Evolutionary conservation across 2,113 vertebrate genomes (phyloP).

Genomic region (Etheostoma spectabile): DNA sequence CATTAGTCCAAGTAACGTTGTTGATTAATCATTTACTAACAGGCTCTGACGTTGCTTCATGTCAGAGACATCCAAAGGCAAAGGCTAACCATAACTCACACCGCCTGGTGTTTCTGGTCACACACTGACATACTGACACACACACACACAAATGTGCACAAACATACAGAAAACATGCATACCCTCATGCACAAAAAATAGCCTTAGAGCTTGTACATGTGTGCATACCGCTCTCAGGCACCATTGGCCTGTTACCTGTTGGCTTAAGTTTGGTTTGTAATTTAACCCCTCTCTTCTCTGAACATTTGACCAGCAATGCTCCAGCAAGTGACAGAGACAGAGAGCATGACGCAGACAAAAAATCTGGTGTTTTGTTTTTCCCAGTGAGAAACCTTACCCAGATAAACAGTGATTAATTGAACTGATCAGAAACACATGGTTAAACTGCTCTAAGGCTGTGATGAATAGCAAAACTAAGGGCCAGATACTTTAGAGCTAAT

Average conservation of each 20-base stretch:
- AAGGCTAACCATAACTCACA: constrained; percentile 67
- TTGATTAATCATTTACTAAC: constrained; percentile 78
- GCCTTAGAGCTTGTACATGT: constrained; percentile 19
- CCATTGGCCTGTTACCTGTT: constrained; percentile 49
- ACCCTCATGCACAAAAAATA: constrained; percentile 24
- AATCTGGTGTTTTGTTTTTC: constrained; percentile 6
- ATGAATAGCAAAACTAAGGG: constrained; percentile 52
- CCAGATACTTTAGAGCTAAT: constrained; percentile 57
- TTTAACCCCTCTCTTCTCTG: constrained; percentile 34
- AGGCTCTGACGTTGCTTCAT: constrained; percentile 65
- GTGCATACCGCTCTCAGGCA: constrained; percentile 36
- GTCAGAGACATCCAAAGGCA: constrained; percentile 71
- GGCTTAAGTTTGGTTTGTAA: constrained; percentile 67
- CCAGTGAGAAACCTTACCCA: constrained; percentile 49
- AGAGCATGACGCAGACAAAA: constrained; percentile 23
- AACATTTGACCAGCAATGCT: constrained; percentile 46
- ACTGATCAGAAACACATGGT: constrained; percentile 77
- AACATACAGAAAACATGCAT: neutral
- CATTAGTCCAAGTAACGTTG: constrained; percentile 63
- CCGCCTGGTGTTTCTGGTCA: constrained; percentile 53
- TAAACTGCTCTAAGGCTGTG: constrained; percentile 46
- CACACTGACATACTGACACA: constrained; percentile 2
- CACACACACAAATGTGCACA: neutral
- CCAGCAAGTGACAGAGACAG: constrained; percentile 65
- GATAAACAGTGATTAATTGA: constrained; percentile 73